phyloP scores from a whole-genome alignment of 30 jellyfish, hydroid and myxozoan species.

The Mastigias papua region DNA sequence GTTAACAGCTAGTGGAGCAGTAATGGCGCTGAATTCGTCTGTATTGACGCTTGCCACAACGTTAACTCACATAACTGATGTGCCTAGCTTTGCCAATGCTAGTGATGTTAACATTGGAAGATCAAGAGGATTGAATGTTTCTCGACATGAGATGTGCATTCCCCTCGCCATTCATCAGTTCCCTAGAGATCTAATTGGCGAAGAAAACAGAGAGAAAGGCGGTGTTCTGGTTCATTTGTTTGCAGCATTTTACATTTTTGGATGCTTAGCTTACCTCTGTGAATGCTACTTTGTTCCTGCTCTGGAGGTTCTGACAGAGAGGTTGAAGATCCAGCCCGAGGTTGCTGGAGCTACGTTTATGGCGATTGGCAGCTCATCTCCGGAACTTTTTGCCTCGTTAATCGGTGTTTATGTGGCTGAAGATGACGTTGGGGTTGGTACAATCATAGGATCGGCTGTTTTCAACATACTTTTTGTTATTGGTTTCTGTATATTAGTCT shows the following conservation, averaged over 20 bases:
- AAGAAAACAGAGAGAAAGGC: slow-evolving; percentile 71
- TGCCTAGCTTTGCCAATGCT: not conserved
- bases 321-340: slow-evolving; percentile 84
- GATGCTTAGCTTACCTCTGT: slow-evolving; percentile 89
- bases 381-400: slow-evolving; percentile 93
- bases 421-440: slow-evolving; percentile 87
- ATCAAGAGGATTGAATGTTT: slow-evolving; percentile 30
- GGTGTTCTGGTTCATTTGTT: slow-evolving; percentile 82
- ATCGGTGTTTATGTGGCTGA: slow-evolving; percentile 89
- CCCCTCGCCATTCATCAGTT: slow-evolving; percentile 85
- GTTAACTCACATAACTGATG: not conserved
- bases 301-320: slow-evolving; percentile 82
- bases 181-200: slow-evolving; percentile 84
- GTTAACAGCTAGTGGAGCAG: not conserved
- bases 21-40: slow-evolving; percentile 45
- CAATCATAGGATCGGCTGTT: slow-evolving; percentile 88
- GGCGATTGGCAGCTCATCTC: slow-evolving; percentile 99
- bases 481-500: slow-evolving; percentile 75
- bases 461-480: slow-evolving; percentile 81
- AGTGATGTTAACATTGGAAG: slow-evolving; percentile 31
- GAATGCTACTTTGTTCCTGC: slow-evolving; percentile 95
- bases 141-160: slow-evolving; percentile 68
- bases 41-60: slow-evolving; percentile 59
- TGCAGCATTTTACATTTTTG: slow-evolving; percentile 87
- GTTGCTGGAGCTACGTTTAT: slow-evolving; percentile 99